A percentile compares a stretch with the other conserved stretches of the same genome.
These are phyloP conservation scores for Andricus quercusramuli DNA, from an alignment of 2,888 invertebrate species.

Conservation along the genomic window DNA sequence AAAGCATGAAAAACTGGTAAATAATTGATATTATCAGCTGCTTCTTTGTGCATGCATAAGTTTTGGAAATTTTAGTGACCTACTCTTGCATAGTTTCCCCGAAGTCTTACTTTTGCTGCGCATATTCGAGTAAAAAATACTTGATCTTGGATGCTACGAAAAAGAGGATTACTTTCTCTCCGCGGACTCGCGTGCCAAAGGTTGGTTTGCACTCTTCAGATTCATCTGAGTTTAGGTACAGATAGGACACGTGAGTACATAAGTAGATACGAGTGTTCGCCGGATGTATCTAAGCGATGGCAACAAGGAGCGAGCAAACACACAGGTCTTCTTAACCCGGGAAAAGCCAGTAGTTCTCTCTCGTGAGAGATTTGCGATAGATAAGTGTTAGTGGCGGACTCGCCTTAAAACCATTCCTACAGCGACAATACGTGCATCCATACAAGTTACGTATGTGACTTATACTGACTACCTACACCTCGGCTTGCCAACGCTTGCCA, in stretches of 20 bases:
- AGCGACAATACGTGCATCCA: conserved; percentile 44
- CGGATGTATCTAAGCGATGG: conserved; percentile 15
- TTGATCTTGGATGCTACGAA: too few species aligned
- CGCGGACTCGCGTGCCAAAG: conserved; percentile 18
- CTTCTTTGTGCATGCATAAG: too few species aligned
- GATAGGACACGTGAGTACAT: conserved; percentile 10
- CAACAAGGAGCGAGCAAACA: conserved; percentile 23
- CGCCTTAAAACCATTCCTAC: conserved; percentile 53
- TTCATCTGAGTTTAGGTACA: conserved; percentile 2
- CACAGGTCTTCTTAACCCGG: conserved; percentile 62
- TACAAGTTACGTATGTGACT: conserved; percentile 22
- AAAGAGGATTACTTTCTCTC: conserved; percentile 6
- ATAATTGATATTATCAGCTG: too few species aligned
- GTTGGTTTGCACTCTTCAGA: not conserved
- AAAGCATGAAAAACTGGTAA: too few species aligned
- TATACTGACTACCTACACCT: conserved; percentile 44
- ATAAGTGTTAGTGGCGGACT: conserved; percentile 55
- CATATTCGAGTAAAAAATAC: too few species aligned
- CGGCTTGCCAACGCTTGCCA: conserved; percentile 55
- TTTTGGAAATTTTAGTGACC: too few species aligned
- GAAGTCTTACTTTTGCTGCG: too few species aligned
- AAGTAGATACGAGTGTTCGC: conserved; percentile 17
- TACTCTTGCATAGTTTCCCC: too few species aligned
- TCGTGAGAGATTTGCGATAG: conserved; percentile 65
- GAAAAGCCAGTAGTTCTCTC: conserved; percentile 65